phyloP scores from a whole-genome alignment of 2,888 invertebrate genomes.

The Acanthosoma haemorrhoidale region DNA sequence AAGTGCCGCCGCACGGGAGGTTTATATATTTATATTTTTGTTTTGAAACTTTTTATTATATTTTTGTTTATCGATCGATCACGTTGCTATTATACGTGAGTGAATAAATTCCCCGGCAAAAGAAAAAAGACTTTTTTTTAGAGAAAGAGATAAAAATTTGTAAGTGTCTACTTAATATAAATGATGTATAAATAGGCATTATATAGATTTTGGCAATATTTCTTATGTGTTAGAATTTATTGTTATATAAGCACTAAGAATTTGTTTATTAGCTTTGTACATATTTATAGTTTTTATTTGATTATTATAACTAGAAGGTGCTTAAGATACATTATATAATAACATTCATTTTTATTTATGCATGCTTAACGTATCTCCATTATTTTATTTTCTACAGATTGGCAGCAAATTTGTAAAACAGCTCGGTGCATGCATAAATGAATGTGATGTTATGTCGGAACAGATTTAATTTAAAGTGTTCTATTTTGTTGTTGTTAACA shows the following conservation, averaged over 20 bases:
- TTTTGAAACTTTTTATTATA: slow-evolving; percentile 25
- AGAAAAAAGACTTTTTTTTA: slow-evolving; percentile 10
- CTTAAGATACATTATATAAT: slow-evolving; percentile 29
- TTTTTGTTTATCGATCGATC: slow-evolving; percentile 20
- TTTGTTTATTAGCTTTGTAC: slow-evolving; percentile 35
- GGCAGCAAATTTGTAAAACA: not conserved
- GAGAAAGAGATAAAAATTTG: slow-evolving; percentile 21
- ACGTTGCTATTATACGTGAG: not conserved
- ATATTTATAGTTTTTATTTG: slow-evolving; percentile 34
- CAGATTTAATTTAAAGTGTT: slow-evolving; percentile 26
- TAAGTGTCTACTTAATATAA: slow-evolving; percentile 33
- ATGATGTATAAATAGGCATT: slow-evolving; percentile 32
- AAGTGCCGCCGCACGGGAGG: not conserved
- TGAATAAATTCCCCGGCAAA: not conserved
- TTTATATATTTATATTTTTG: slow-evolving; percentile 19
- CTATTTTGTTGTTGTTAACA: slow-evolving; percentile 28
- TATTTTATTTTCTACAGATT: slow-evolving; percentile 16
- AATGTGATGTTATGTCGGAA: not conserved
- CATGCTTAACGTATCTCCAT: not conserved
- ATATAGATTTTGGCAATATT: slow-evolving; percentile 33
- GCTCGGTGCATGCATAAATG: slow-evolving; percentile 24
- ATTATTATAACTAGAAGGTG: slow-evolving; percentile 32
- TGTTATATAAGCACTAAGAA: slow-evolving; percentile 33
- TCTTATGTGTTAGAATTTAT: slow-evolving; percentile 32
- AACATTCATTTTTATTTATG: slow-evolving; percentile 17